phyloP scores from a whole-genome alignment of 2,797 vertebrate genomes.

The Jordanella pulchra region DNA sequence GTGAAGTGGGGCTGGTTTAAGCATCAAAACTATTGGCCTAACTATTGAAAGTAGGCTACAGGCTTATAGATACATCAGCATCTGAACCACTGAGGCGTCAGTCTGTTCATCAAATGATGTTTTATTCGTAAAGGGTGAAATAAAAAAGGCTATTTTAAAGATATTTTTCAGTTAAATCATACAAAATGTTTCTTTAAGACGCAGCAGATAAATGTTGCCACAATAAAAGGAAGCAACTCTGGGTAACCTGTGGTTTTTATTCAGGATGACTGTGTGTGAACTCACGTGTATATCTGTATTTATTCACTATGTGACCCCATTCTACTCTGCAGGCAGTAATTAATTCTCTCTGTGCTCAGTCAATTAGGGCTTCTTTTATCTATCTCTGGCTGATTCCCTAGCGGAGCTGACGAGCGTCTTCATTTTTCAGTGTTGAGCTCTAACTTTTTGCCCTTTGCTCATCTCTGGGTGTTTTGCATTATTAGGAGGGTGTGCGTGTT shows the following conservation, averaged over 20 bases:
- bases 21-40: too few relatives aligned
- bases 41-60: too few relatives aligned
- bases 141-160: too few relatives aligned
- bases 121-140: too few relatives aligned
- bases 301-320: constrained; percentile 15
- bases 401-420: not conserved
- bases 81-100: too few relatives aligned
- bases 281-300: constrained; percentile 15
- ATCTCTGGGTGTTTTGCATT: constrained; percentile 22
- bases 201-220: not conserved
- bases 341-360: constrained; percentile 16
- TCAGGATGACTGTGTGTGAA: constrained; percentile 15
- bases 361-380: constrained; percentile 26
- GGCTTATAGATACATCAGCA: too few relatives aligned
- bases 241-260: constrained; percentile 4
- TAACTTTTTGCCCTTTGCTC: constrained; percentile 9
- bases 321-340: constrained; percentile 7
- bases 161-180: too few relatives aligned
- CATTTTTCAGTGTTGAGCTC: constrained; percentile 8
- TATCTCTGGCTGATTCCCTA: constrained; percentile 2
- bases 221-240: not conserved
- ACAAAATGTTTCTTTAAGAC: too few relatives aligned
- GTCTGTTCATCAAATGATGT: too few relatives aligned
- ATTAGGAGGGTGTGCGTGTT: constrained; percentile 30
- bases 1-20: not conserved